Evolutionary conservation across 2,797 vertebrate genomes (phyloP).

Genomic region (Cyclopterus lumpus): DNA sequence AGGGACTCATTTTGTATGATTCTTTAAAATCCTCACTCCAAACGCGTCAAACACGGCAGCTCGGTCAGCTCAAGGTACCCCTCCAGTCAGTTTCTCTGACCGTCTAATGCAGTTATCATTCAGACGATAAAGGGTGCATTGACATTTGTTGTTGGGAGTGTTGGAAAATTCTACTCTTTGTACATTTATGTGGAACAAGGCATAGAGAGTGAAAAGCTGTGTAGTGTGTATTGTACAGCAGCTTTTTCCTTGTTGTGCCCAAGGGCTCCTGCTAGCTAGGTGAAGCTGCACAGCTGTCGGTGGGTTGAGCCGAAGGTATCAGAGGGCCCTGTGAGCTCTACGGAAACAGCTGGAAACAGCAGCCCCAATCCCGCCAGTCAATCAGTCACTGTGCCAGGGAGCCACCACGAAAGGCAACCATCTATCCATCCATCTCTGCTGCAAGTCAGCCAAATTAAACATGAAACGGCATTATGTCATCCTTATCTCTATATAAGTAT

Average conservation of each 20-base stretch:
- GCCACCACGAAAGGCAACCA: slow-evolving; percentile 27
- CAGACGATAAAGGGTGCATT: neutral
- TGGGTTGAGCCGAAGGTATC: slow-evolving; percentile 62
- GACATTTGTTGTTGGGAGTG: neutral
- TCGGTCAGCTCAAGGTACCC: too few species aligned
- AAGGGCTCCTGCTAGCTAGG: slow-evolving; percentile 57
- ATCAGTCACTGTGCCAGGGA: slow-evolving; percentile 52
- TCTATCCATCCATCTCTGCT: slow-evolving; percentile 18
- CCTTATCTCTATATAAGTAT: slow-evolving; percentile 22
- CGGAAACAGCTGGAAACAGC: slow-evolving; percentile 66
- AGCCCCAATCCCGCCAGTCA: slow-evolving; percentile 47
- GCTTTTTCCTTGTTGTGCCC: slow-evolving; percentile 52
- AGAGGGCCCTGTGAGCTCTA: slow-evolving; percentile 35
- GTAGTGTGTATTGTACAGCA: slow-evolving; percentile 31
- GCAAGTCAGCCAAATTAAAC: slow-evolving; percentile 51
- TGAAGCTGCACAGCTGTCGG: slow-evolving; percentile 66
- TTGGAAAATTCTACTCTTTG: neutral
- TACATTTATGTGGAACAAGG: slow-evolving; percentile 7
- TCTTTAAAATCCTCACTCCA: too few species aligned
- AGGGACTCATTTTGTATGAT: too few species aligned
- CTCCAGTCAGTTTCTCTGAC: neutral
- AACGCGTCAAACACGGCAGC: too few species aligned
- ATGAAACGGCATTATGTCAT: slow-evolving; percentile 38
- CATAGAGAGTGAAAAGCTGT: neutral
- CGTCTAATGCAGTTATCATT: neutral